Percentiles rank a stretch among this genome's conserved stretches.
These are phyloP conservation scores for Rhipidura dahli DNA, from an alignment of 2,113 vertebrate species.

Conservation along the genomic window DNA sequence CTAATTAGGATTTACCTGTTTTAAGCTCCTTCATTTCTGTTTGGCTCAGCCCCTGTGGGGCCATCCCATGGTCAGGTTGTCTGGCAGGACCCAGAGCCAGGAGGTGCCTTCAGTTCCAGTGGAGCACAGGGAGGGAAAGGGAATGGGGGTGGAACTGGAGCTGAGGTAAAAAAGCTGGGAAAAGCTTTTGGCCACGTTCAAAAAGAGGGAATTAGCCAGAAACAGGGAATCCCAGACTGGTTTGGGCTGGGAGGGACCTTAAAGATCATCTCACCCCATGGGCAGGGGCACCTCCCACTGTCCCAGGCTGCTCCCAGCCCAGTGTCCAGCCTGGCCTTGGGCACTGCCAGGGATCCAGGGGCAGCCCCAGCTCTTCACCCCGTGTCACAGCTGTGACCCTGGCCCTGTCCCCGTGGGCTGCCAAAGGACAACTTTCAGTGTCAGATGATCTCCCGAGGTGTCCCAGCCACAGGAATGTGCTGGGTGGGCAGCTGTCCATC, in stretches of 20 bases:
- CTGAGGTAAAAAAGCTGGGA: neutral
- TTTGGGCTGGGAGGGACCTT: neutral
- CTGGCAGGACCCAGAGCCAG: neutral
- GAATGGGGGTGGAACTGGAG: fast-evolving
- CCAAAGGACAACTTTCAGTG: fast-evolving
- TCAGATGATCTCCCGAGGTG: neutral
- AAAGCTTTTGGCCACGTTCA: neutral
- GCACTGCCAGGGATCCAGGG: neutral
- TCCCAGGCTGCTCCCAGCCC: neutral
- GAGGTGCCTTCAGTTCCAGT: fast-evolving
- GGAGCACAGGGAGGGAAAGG: neutral
- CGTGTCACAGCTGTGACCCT: neutral
- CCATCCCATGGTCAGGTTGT: fast-evolving
- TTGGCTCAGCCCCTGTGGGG: fast-evolving
- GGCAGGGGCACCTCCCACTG: neutral
- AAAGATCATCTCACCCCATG: neutral
- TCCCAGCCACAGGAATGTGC: neutral
- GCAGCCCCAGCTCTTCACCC: neutral
- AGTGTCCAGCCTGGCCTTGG: neutral
- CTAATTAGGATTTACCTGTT: neutral
- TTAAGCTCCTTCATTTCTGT: fast-evolving
- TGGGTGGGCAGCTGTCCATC: neutral
- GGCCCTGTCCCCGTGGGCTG: fast-evolving
- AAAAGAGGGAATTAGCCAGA: neutral
- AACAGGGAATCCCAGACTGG: neutral